A percentile compares a stretch with the other conserved stretches of the same genome.
These are phyloP conservation scores for Ceramica pisi DNA, from an alignment of 2,888 invertebrate species.

Conservation along the genomic window DNA sequence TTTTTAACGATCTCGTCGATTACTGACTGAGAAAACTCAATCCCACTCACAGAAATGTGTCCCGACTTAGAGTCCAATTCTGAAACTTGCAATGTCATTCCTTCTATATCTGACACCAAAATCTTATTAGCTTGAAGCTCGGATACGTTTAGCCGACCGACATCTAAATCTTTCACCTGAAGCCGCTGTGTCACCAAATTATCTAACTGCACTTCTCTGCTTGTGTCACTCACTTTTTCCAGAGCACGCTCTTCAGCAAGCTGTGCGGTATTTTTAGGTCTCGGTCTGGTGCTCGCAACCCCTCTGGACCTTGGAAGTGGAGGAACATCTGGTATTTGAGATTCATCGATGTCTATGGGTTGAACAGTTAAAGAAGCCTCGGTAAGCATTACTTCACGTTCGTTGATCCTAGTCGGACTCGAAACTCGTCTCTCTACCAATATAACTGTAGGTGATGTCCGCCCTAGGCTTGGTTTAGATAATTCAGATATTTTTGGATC, in stretches of 20 bases:
- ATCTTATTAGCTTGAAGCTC: constrained; percentile 95
- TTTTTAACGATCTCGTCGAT: constrained; percentile 92
- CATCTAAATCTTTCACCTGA: constrained; percentile 94
- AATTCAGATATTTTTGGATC: constrained; percentile 90
- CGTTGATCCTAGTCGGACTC: constrained; percentile 91
- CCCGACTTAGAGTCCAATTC: constrained; percentile 94
- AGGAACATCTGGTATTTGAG: constrained; percentile 85
- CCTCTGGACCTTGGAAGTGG: constrained; percentile 84
- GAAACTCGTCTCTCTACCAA: constrained; percentile 91
- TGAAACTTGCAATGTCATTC: constrained; percentile 93
- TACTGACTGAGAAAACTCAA: constrained; percentile 93
- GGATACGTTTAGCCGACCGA: constrained; percentile 94
- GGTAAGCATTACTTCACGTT: constrained; percentile 91
- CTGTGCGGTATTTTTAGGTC: constrained; percentile 68
- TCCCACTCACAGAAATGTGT: constrained; percentile 92
- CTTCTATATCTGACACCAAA: constrained; percentile 95
- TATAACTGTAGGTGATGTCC: constrained; percentile 92
- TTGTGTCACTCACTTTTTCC: constrained; percentile 79
- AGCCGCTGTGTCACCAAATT: constrained; percentile 91
- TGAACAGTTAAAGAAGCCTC: constrained; percentile 93
- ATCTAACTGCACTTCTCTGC: constrained; percentile 84
- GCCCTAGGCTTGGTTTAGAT: constrained; percentile 89
- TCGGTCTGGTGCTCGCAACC: constrained; percentile 64
- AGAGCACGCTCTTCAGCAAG: constrained; percentile 77
- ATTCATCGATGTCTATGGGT: constrained; percentile 91